These are phyloP conservation scores for Drosophila takahashii DNA, from an alignment of 1,140 invertebrate species.

Conservation along the genomic window DNA sequence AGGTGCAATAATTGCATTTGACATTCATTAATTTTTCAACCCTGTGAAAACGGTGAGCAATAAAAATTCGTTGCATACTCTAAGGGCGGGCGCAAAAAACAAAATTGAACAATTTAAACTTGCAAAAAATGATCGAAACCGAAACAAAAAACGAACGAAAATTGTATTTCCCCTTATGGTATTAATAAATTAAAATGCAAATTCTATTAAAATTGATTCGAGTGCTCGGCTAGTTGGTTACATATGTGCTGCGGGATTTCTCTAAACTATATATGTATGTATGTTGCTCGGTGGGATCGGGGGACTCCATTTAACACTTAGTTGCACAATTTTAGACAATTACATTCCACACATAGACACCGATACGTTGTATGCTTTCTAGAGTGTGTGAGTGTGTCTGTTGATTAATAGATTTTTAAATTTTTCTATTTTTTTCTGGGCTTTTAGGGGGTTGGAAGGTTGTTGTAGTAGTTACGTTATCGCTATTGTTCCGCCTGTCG, in stretches of 20 bases:
- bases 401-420: constrained; percentile 7
- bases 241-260: constrained; percentile 12
- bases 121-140: constrained; percentile 1
- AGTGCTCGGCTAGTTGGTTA: constrained; percentile 18
- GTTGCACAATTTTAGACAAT: constrained; percentile 37
- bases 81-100: constrained; percentile 46
- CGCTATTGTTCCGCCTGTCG: constrained; percentile 86
- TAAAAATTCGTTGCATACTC: constrained; percentile 66
- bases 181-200: constrained; percentile 31
- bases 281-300: background rate
- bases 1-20: constrained; percentile 79
- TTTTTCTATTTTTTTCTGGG: background rate
- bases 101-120: constrained; percentile 35
- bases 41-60: constrained; percentile 12
- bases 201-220: constrained; percentile 24
- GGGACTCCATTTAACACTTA: constrained; percentile 33
- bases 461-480: constrained; percentile 76
- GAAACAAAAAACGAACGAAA: constrained; percentile 7
- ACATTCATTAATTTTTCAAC: constrained; percentile 72
- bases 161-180: constrained; percentile 18
- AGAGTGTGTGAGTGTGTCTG: constrained; percentile 25
- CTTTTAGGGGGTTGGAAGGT: constrained; percentile 8
- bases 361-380: constrained; percentile 24
- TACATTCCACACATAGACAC: constrained; percentile 49
- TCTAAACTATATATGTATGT: constrained; percentile 11